Base-by-base conservation (phyloP, 1,140 invertebrate genomes). In the Chlorops oryzae region DNA sequence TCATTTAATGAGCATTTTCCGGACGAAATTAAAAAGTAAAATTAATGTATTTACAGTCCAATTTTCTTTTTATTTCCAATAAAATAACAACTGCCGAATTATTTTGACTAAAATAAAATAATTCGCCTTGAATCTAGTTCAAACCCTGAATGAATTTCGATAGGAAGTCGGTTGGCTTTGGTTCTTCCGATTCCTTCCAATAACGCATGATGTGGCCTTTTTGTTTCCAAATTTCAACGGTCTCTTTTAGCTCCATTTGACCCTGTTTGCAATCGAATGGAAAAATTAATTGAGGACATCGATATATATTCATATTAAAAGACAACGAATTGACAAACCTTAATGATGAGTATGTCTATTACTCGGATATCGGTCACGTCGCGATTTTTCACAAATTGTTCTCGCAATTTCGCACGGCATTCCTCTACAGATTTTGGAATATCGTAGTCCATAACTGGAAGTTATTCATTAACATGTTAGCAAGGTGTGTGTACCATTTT, bases 211-310 rank as follows among this genome's bases (percentile, higher is more conserved):
- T 64, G 63, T 88, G 85, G 15, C 82, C 80, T 56, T 85, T 85
- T 59, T 92, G 87, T 73, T 95, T 95, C 89, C 90, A 96, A 48
- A 83, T 78, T 47, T 88, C 80, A 0, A 85, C 83, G 2, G 83
- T 81, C 77, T 96, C 93, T 65, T 90, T 83, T 28, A 97, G 74
- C 63, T 96, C 92, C 90, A 95, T 95, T 82, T 93, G 90, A 47
- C 92, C 92, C 88, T 93, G 65, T 38, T 27, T 3, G 5, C 25
- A 20, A 10, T n/a, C 10, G 10, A 28, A 40, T n/a, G 12, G 15
- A 3, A 28, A n/a, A 38, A 39, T 20, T 7, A 34, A 18, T 44
- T 50, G 17, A 7, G 13, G 6, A 18, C 37, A 39, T 9, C 12
- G 15, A 6, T 39, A 9, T 39, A 24, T 37, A 15, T 43, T 4